These are phyloP conservation scores for Nipponacmea schrenckii DNA, from an alignment of 2,888 invertebrate species.

Conservation along the genomic window DNA sequence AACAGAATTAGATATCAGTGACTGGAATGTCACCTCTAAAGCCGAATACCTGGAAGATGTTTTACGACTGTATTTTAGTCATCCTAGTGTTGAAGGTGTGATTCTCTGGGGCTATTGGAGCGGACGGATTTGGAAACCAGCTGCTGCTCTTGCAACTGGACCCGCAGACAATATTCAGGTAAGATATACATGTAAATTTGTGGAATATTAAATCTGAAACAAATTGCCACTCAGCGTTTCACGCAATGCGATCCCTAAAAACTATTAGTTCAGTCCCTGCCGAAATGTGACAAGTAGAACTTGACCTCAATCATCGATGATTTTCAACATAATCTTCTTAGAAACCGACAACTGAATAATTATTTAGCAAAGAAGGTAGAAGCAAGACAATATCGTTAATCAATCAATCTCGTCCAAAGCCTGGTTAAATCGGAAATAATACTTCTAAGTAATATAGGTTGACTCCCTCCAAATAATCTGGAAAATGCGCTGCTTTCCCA, in stretches of 20 bases:
- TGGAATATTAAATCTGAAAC: too few species aligned
- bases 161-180: slow-evolving; percentile 14
- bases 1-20: slow-evolving; percentile 40
- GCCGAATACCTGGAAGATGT: slow-evolving; percentile 30
- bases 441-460: too few species aligned
- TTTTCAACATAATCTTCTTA: too few species aligned
- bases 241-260: too few species aligned
- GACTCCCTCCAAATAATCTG: background rate
- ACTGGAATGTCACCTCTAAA: slow-evolving; percentile 29
- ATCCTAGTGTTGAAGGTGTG: slow-evolving; percentile 32
- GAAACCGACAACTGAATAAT: too few species aligned
- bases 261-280: background rate
- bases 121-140: slow-evolving; percentile 8
- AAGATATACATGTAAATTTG: too few species aligned
- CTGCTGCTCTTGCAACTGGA: slow-evolving; percentile 24
- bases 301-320: too few species aligned
- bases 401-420: too few species aligned
- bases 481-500: background rate
- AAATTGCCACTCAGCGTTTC: too few species aligned
- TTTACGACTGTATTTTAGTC: slow-evolving; percentile 30
- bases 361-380: too few species aligned
- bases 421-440: too few species aligned
- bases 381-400: too few species aligned
- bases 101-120: slow-evolving; percentile 25
- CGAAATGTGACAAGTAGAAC: background rate